Base-by-base conservation (phyloP, 2,888 invertebrate species). In the Anarsia innoxiella region DNA sequence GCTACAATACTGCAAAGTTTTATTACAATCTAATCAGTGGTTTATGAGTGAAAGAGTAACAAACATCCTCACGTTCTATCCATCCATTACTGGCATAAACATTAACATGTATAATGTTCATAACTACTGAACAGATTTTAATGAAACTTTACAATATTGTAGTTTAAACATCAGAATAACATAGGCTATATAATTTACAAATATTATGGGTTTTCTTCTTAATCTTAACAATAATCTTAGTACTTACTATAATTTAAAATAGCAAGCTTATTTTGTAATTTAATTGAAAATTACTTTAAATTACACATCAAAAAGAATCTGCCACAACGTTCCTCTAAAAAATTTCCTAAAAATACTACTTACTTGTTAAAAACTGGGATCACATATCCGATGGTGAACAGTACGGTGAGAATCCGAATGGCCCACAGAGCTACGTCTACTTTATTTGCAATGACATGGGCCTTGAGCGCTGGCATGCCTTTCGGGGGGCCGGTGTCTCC, bases 401-500 rank as follows among this genome's bases (percentile, higher is more conserved):
- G 62, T 14, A 98, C 89, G 1, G 95, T 94, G 40, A 95, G 86
- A 13, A 97, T 69, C 56, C 99, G 87, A 23, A 96, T 93, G 10
- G 90, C 88, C 95, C 97, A 97, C 39, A 97, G 83, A 1, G 92
- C 91, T 29, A 94, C 91, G 61, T 95, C 94, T 36, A 97, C 89
- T 86, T 95, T 96, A 69, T 97, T 93, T 31, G 89, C 89, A 23
- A 90, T 86, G 46, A 96, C 78, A 58, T 94, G 93, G 25, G 89
- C 87, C 59, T 90, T 91, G 28, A 95, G 72, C 11, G 88, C 88
- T 0, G 87, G 86, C 51, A 91, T 83, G 38, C 91, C 89, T 62
- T 87, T 87, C 1, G 84, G 78, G 10, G 78, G 82, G 12, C 77
- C 80, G 0, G 67, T 63, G 53, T 84, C 82, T 36, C 78, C 82